Evolutionary conservation across 2,797 vertebrate species (phyloP), one percentile per base, ranked within the genome.

Genomic region (Platalea minor): DNA sequence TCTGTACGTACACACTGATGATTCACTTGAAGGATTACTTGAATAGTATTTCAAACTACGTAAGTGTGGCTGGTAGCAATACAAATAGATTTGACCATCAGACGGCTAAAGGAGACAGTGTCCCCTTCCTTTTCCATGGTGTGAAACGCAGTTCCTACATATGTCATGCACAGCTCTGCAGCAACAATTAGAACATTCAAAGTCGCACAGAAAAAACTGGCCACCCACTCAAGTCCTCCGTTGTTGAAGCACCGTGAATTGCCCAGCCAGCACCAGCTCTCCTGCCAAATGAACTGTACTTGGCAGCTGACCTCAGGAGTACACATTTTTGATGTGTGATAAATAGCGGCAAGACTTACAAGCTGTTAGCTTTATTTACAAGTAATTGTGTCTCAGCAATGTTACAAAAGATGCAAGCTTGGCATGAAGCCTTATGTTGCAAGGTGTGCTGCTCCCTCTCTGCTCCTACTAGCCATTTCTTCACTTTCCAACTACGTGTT

Each of bases 271-370:
- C 37, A 51, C 35, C 43, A 29, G n/a, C n/a, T 19, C 57, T 84
- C 37, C 54, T 68, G 93, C 60, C 91, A 96, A 97, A 96, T 41
- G 25, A 75, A 91, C 48, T 51, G 37, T 73, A 35, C 46, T 57
- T 70, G 83, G 83, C 91, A 96, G 67, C 46, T 29, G 65, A 85
- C 57, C 82, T 51, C 87, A 72, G 50, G 59, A 88, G 56, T 46
- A 84, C 60, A 60, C 51, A 50, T 74, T 93, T 93, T 50, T 92
- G 68, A 83, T 39, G 41, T 46, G 70, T 25, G 78, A 93, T 60
- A 97, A 91, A 85, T 15, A 93, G 48, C 69, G 94, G 45, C 61
- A 94, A 94, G 41, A 84, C 63, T 75, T 85, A 70, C 60, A 94
- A 95, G 63, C 89, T 91, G 88, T 51, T 80, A 20, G 43, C 39